phyloP scores from a whole-genome alignment of 2,113 vertebrate genomes.

The Triplophysa rosa region DNA sequence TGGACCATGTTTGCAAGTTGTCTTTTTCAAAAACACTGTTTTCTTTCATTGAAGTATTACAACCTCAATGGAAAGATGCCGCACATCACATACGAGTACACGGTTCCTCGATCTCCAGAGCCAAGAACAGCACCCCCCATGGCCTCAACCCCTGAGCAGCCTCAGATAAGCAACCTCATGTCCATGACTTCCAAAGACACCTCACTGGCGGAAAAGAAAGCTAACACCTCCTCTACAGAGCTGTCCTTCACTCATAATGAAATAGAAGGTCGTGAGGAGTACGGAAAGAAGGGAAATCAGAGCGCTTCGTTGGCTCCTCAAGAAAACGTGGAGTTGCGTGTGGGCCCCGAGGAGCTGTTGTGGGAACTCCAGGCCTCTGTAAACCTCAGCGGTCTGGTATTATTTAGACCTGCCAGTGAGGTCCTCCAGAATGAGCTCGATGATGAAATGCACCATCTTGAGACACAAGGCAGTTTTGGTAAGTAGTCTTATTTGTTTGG shows the following conservation, averaged over 20 bases:
- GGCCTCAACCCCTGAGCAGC: slow-evolving; percentile 55
- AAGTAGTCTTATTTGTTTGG: background rate
- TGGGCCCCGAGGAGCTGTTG: slow-evolving; percentile 20
- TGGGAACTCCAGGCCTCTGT: slow-evolving; percentile 60
- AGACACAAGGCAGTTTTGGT: slow-evolving; percentile 60
- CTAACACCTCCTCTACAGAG: slow-evolving; percentile 31
- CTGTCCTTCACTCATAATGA: slow-evolving; percentile 52
- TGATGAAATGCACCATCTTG: slow-evolving; percentile 51
- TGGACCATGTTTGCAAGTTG: background rate
- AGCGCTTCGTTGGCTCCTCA: slow-evolving; percentile 44
- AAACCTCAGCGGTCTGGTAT: slow-evolving; percentile 58
- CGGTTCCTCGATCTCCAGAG: slow-evolving; percentile 68
- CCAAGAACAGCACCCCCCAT: slow-evolving; percentile 61
- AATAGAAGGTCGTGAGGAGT: slow-evolving; percentile 40
- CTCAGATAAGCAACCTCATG: slow-evolving; percentile 51
- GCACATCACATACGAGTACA: slow-evolving; percentile 86
- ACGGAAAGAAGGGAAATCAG: slow-evolving; percentile 45
- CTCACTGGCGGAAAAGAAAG: background rate
- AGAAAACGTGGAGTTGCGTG: slow-evolving; percentile 32
- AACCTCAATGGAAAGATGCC: slow-evolving; percentile 89
- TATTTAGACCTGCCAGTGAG: slow-evolving; percentile 56
- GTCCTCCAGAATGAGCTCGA: slow-evolving; percentile 67
- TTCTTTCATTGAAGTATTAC: slow-evolving; percentile 77
- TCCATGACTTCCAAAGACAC: slow-evolving; percentile 47
- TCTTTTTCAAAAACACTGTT: background rate